Evolutionary conservation across 2,797 vertebrate genomes (phyloP), one percentile per base, ranked within the genome.

Genomic region (Pipistrellus pipistrellus): DNA sequence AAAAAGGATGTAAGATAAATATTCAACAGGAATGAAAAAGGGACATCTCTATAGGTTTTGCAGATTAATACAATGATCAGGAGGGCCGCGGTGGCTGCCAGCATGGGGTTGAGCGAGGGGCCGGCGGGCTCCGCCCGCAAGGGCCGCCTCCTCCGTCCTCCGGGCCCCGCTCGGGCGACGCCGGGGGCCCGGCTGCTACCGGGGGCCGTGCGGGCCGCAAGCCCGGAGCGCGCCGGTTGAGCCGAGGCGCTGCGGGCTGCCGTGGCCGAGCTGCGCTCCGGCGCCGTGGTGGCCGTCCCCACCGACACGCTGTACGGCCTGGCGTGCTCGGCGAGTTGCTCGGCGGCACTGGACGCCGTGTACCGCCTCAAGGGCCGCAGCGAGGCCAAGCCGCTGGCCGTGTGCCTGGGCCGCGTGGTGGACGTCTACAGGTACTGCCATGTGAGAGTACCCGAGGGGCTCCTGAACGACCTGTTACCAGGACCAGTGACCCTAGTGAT

Each of bases 231-330:
- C 88, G 89, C 97, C 99, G 99, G 98, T 92, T 98, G 97, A 97
- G 86, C 93, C 27, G 98, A 99, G 41, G 98, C 98, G 81, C 97
- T 99, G 97, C 96, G 95, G 5, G 98, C 97, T 25, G 98, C 99
- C 0, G 98, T 96, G 75, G 97, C 97, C 2, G 98, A 98, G 32
- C 98, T 99, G 96, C 98, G 98, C 97, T 98, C 98, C 2, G 99
- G 99, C 3, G 98, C 98, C 32, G 98, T 99, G 46, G 99, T 99
- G n/a, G 99, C 98, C 0, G 98, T 99, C 64, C 99, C 99, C 38
- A 99, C 99, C 0, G 99, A 99, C 97, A 99, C 99, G n/a, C 98
- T 99, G 96, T 99, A 99, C 3, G 99, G 99, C 44, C 98, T 99
- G 97, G 99, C 99, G 0, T 99, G 99, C 96, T 97, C 99, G 94